phyloP scores from a whole-genome alignment of 2,113 vertebrate genomes.

The Donacobius atricapilla region DNA sequence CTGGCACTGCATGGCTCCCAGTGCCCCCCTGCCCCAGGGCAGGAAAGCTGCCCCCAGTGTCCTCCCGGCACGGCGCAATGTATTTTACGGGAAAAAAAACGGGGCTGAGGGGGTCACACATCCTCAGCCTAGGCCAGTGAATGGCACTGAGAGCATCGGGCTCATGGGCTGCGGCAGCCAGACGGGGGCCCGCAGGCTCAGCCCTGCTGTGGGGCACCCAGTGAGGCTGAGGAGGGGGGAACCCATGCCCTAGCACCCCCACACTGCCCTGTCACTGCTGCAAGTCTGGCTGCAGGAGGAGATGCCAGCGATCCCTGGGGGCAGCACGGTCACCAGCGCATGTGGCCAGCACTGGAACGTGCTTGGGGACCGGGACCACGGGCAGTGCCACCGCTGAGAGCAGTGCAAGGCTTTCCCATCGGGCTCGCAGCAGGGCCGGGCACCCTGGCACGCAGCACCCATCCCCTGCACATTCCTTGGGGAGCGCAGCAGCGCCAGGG shows the following conservation, averaged over 20 bases:
- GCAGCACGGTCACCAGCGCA: background rate
- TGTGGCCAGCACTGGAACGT: accelerated
- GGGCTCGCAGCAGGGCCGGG: background rate
- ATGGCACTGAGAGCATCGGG: accelerated
- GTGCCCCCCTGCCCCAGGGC: background rate
- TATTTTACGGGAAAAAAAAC: background rate
- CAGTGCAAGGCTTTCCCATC: accelerated
- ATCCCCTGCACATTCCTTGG: accelerated
- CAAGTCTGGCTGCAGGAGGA: background rate
- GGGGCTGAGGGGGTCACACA: accelerated
- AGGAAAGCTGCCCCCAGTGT: background rate
- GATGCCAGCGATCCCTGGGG: accelerated
- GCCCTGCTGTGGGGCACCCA: background rate
- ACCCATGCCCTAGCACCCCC: background rate
- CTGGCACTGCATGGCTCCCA: background rate
- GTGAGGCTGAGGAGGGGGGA: accelerated
- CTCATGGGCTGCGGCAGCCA: accelerated
- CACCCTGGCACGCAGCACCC: background rate
- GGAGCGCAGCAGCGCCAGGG: background rate
- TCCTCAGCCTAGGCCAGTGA: accelerated
- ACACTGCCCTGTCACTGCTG: background rate
- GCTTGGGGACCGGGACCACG: accelerated
- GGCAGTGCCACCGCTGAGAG: background rate
- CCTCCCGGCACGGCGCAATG: background rate
- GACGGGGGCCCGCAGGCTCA: accelerated